Base-by-base conservation (phyloP, 2,888 invertebrate genomes). In the Aphidius colemani region DNA sequence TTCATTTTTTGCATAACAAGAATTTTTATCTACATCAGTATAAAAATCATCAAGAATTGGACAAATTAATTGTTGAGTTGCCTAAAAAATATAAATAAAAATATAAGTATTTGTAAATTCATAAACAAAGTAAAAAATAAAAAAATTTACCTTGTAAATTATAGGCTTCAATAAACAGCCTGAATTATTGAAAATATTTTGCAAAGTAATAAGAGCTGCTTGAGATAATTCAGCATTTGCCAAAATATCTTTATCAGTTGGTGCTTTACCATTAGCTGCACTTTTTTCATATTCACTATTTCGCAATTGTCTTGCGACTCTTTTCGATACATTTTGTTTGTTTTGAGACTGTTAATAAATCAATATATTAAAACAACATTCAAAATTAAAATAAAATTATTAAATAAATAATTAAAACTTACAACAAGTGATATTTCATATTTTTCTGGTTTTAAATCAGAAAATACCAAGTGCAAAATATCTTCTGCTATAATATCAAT, bases 401-500 rank as follows among this genome's bases (percentile, higher is more conserved):
- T 46, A 13, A 43, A 48, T 46, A 3, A 61, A 61, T 48, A 39
- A 61, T 46, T 65, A 78, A 75, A 18, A 18, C 13, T 18, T 18
- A 18, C 13, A 40, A 73, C 72, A 49, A 81, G 65, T 55, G 74
- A 53, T 40, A 80, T 69, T 43, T 71, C 65, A 61, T 75, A 67
- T 64, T 70, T 77, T 48, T 76, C 74, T 13, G 77, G 74, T 46
- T 71, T 69, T 45, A 80, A 68, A 66, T 82, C 81, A 57, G 70
- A 76, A 7, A 76, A 65, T 64, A 81, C 70, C 46, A 67, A 70
- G 7, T 69, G 60, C 13, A 80, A 63, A 66, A 74, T 74, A 55
- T 78, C 76, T 13, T 80, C 74, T 6, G 73, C 72, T 30, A 77
- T 57, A 7, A 73, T 71, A 66, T 80, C 78, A 66, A 80, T 69